Percentiles rank a stretch among this genome's conserved stretches.
These are phyloP conservation scores for Acanthornis magna DNA, from an alignment of 2,797 vertebrate genomes.

Conservation along the genomic window DNA sequence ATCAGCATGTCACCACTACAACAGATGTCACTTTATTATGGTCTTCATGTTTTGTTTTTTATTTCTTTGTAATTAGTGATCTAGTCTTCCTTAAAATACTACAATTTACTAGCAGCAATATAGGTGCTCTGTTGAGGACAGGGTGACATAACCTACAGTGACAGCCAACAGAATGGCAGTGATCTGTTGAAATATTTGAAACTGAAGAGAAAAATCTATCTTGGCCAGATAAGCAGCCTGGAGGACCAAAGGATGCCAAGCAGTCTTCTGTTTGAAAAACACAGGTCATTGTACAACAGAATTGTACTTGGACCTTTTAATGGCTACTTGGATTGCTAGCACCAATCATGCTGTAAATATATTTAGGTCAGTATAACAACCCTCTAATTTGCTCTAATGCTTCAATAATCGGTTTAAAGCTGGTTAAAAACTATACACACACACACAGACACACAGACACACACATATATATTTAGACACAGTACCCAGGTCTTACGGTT, in stretches of 20 bases:
- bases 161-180: constrained; percentile 24
- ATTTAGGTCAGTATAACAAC: not conserved
- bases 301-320: not conserved
- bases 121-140: not conserved
- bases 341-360: not conserved
- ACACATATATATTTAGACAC: not conserved
- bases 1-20: constrained; percentile 2
- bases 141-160: constrained; percentile 8
- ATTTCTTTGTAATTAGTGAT: constrained; percentile 19
- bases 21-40: constrained; percentile 23
- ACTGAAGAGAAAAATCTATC: not conserved
- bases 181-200: constrained; percentile 25
- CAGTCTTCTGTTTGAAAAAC: not conserved
- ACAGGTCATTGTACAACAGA: not conserved
- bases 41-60: not conserved
- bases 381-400: not conserved
- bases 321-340: not conserved
- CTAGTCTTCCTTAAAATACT: not conserved
- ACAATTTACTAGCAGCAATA: constrained; percentile 34
- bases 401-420: not conserved
- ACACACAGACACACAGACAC: no score
- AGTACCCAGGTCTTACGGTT: not conserved
- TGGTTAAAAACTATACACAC: not conserved
- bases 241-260: not conserved
- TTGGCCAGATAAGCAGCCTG: not conserved